Base-by-base conservation (phyloP, 2,888 invertebrate genomes). In the Melanargia galathea region DNA sequence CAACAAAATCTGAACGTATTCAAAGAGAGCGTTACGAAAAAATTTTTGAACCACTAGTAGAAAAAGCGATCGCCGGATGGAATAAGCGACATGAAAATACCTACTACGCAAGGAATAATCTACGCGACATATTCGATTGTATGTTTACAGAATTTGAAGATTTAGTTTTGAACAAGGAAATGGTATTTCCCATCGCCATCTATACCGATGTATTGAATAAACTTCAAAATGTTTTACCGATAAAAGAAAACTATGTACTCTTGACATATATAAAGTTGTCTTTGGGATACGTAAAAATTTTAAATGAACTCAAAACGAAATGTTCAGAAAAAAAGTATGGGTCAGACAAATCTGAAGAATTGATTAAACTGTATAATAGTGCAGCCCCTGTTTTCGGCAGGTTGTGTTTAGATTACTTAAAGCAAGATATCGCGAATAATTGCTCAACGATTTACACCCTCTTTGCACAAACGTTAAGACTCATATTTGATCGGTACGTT, bases 361-460 rank as follows among this genome's bases (percentile, higher is more conserved):
- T 77, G 76, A 65, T 67, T n/a, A 65, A 64, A n/a, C 60, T 79
- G n/a, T 71, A 63, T 60, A 18, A 51, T 7, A 66, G 74, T 64
- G 71, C 77, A 51, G 71, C 73, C 13, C 67, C 72, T 10, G 72
- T 79, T 38, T 78, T 83, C 40, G 80, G 81, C 3, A 71, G 75
- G 64, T 66, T 65, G 16, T 83, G 81, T 63, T 67, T 81, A 1
- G 66, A 77, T 2, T 71, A 71, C 67, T 76, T 88, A 57, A 82
- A 75, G 67, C 66, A 79, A 49, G 87, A 88, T 63, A 75, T 82
- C 0, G 65, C 70, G 6, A 59, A 66, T 16, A 74, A 78, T 64
- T 85, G 82, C 66, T 65, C 84, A 1, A 77, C 78, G 20, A 82
- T 87, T 70, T 83, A 84, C 60, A 66, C 73, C 26, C 65, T 82